Evolutionary conservation across 2,797 vertebrate species (phyloP).

Genomic region (Neostethus bicornis): DNA sequence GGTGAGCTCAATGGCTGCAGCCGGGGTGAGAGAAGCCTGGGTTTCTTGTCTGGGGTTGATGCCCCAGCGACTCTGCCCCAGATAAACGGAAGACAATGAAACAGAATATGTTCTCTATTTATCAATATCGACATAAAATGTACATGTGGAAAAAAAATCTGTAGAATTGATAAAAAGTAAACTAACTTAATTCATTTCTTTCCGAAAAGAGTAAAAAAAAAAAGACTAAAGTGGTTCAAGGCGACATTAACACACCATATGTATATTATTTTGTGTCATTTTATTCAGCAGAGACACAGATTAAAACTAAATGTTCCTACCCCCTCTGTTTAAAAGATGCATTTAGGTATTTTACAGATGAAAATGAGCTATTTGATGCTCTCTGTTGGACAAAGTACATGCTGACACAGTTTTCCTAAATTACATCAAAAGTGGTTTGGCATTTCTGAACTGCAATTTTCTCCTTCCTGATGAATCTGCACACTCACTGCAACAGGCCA

Average conservation of each 20-base stretch:
- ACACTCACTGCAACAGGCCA: neutral
- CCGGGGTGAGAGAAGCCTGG: too few species aligned
- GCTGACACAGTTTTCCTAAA: neutral
- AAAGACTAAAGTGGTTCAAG: too few species aligned
- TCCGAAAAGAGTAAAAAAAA: too few species aligned
- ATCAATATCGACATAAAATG: too few species aligned
- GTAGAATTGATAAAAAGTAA: too few species aligned
- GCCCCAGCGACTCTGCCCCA: too few species aligned
- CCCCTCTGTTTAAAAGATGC: neutral
- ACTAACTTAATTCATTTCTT: too few species aligned
- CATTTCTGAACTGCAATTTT: conserved; percentile 6
- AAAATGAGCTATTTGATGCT: neutral
- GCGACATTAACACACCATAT: neutral
- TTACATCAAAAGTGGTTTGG: conserved; percentile 13
- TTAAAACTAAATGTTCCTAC: neutral
- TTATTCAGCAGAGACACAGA: neutral
- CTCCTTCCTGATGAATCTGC: neutral
- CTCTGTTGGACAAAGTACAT: conserved; percentile 1
- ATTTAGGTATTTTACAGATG: neutral
- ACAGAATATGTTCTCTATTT: too few species aligned
- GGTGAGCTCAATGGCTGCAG: too few species aligned
- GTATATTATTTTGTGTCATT: neutral
- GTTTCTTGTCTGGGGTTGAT: too few species aligned
- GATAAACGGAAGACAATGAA: too few species aligned
- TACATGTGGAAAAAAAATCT: too few species aligned